Evolutionary conservation across 2,797 vertebrate species (phyloP).

Genomic region (Cynodonichthys magdalenae): DNA sequence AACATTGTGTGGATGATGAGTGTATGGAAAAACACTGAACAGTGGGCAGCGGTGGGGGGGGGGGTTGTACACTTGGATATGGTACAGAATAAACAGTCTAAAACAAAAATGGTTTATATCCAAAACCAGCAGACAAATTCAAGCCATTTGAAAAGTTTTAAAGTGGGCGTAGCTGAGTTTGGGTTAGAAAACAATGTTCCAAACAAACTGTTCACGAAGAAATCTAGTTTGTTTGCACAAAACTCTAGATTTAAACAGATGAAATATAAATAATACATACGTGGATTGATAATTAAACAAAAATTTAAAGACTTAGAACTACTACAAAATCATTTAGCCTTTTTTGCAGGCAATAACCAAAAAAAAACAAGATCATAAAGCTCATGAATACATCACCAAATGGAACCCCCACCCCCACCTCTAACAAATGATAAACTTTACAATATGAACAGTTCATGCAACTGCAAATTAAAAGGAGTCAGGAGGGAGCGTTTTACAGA

Average conservation of each 20-base stretch:
- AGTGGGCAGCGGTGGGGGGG: background rate
- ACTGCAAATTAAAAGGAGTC: conserved; percentile 6
- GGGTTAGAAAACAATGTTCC: background rate
- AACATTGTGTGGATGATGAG: conserved; percentile 3
- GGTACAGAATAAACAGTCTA: background rate
- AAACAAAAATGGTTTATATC: background rate
- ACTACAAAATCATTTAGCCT: no score
- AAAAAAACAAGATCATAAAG: background rate
- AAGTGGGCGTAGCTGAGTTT: background rate
- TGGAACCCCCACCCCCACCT: background rate
- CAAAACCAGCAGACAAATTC: background rate
- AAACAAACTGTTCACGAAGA: background rate
- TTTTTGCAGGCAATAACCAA: no score
- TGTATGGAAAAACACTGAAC: conserved; percentile 9
- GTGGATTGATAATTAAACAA: no score
- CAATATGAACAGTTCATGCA: background rate
- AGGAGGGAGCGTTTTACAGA: conserved; percentile 7
- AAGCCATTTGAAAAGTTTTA: background rate
- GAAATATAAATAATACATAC: no score
- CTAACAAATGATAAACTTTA: background rate
- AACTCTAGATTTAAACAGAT: no score
- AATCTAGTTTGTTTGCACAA: background rate
- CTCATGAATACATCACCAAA: background rate
- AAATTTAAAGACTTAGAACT: no score
- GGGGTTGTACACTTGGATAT: background rate